Conservation (phyloP, 2,113 vertebrate species). For the Lycaon pictus region DNA sequence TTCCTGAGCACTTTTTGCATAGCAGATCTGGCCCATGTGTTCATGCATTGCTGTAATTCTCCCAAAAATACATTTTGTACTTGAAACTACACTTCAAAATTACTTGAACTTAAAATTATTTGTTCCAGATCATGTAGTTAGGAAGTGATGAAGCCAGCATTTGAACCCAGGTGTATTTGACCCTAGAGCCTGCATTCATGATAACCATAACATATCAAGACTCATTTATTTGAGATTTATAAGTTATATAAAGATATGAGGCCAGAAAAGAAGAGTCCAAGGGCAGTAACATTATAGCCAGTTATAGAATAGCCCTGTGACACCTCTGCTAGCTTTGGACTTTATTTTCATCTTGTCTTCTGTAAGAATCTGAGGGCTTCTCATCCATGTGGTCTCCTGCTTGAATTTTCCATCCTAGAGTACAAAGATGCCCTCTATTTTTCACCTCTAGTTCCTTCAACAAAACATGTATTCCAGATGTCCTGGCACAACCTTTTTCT, state of each 20-base stretch:
- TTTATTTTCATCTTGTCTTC: neutral
- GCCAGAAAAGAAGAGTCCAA: neutral
- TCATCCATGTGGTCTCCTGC: neutral
- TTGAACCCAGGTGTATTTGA: neutral
- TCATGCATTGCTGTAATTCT: neutral
- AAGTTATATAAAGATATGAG: neutral
- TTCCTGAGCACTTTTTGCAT: neutral
- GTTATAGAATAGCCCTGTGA: neutral
- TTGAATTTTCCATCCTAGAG: neutral
- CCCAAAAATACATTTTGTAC: neutral
- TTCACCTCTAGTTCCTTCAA: neutral
- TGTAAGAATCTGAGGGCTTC: neutral
- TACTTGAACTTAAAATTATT: neutral
- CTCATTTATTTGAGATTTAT: neutral
- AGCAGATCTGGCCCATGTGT: neutral
- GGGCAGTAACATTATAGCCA: neutral
- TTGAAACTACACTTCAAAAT: neutral
- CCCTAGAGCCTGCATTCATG: neutral
- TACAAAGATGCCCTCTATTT: neutral
- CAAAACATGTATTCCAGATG: neutral
- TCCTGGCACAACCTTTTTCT: neutral
- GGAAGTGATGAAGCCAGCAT: neutral
- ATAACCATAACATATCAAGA: neutral
- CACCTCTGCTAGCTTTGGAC: neutral
- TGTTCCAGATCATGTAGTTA: neutral